phyloP scores from a whole-genome alignment of 2,797 vertebrate genomes.

The Melanotaenia parkinsoni region DNA sequence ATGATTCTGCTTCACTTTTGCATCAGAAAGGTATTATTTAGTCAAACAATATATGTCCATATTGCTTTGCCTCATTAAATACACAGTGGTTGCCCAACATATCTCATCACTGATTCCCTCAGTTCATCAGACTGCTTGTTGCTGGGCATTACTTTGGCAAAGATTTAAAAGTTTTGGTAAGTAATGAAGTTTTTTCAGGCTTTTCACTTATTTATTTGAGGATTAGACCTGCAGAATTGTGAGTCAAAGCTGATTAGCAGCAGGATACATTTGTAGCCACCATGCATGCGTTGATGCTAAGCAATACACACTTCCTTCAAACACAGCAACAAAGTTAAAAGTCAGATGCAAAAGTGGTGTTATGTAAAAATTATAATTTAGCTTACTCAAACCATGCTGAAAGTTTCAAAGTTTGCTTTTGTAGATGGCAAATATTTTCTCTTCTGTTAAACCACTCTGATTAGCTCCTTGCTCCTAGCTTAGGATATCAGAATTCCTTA shows the following conservation, averaged over 20 bases:
- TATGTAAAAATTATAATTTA: too few relatives aligned
- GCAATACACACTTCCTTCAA: not conserved
- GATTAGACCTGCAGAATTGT: not conserved
- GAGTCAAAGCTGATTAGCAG: not conserved
- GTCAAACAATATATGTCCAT: not conserved
- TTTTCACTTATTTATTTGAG: not conserved
- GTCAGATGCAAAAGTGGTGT: too few relatives aligned
- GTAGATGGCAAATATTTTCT: too few relatives aligned
- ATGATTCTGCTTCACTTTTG: not conserved
- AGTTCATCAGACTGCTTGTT: not conserved
- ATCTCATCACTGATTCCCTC: not conserved
- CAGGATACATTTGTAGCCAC: not conserved
- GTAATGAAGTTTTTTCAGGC: not conserved
- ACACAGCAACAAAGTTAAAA: not conserved
- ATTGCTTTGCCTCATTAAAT: not conserved
- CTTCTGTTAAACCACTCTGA: not conserved
- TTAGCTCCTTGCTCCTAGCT: not conserved
- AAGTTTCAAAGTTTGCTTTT: too few relatives aligned
- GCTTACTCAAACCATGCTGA: too few relatives aligned
- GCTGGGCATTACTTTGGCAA: not conserved
- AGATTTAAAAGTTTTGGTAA: not conserved
- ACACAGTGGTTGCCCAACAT: not conserved
- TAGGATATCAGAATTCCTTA: not conserved
- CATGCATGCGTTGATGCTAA: not conserved
- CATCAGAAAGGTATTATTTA: not conserved